These are phyloP conservation scores for Calameuta filiformis DNA, from an alignment of 2,888 invertebrate species.

Conservation along the genomic window DNA sequence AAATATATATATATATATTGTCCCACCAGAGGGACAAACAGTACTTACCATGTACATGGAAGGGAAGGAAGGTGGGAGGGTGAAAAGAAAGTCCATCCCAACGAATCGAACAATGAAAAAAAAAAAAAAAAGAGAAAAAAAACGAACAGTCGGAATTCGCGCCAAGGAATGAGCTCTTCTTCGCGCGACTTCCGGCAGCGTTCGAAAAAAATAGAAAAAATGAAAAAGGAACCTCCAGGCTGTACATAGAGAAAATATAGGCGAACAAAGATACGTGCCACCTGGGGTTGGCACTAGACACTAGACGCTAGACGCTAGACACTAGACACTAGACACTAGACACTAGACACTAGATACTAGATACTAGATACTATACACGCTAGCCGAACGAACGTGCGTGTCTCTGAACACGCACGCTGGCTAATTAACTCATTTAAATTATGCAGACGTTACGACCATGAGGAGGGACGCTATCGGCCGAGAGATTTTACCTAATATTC, in stretches of 20 bases:
- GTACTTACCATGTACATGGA: neutral
- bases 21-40: neutral
- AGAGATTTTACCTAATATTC: neutral
- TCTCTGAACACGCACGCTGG: neutral
- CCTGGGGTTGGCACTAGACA: neutral
- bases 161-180: slow-evolving; percentile 23
- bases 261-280: neutral
- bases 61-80: neutral
- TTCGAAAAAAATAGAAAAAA: neutral
- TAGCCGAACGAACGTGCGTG: neutral
- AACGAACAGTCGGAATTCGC: neutral
- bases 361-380: no score
- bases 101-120: neutral
- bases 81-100: neutral
- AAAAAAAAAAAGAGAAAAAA: neutral
- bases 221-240: neutral
- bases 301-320: neutral
- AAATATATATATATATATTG: neutral
- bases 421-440: neutral
- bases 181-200: slow-evolving; percentile 13
- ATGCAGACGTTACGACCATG: neutral
- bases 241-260: neutral
- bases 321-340: neutral
- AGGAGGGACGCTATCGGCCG: neutral
- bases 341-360: no score